A percentile compares a stretch with the other conserved stretches of the same genome.
Evolutionary conservation across 2,888 invertebrate species (phyloP).

Genomic region (Euspilapteryx auroguttella): DNA sequence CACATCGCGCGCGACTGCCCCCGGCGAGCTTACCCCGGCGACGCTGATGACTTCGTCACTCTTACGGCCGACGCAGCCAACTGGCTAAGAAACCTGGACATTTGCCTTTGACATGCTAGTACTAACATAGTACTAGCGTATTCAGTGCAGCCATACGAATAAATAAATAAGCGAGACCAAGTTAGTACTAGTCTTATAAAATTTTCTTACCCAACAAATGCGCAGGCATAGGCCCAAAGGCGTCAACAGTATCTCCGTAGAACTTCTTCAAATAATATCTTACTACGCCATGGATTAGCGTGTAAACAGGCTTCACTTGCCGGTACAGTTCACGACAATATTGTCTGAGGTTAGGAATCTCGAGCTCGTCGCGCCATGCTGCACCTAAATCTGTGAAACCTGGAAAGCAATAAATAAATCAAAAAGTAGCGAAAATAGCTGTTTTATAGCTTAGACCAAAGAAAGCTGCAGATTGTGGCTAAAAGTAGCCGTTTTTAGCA

Average conservation of each 20-base stretch:
- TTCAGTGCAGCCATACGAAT: too few species aligned
- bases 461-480: too few species aligned
- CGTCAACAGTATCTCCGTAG: constrained; percentile 59
- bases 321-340: constrained; percentile 56
- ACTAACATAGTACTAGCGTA: too few species aligned
- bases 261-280: constrained; percentile 59
- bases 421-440: neutral
- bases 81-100: too few species aligned
- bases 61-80: too few species aligned
- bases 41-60: too few species aligned
- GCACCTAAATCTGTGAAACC: constrained; percentile 67
- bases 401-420: constrained; percentile 15
- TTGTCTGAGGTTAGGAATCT: constrained; percentile 57
- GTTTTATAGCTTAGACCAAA: too few species aligned
- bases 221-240: constrained; percentile 65
- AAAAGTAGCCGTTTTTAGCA: too few species aligned
- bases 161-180: too few species aligned
- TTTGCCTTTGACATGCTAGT: too few species aligned
- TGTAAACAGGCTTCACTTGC: constrained; percentile 66
- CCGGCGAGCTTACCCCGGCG: too few species aligned
- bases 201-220: constrained; percentile 64
- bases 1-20: too few species aligned
- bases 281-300: constrained; percentile 72
- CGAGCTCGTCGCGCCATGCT: constrained; percentile 67
- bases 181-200: neutral